Conservation (phyloP, 2,113 vertebrate species). For the Pelusios castaneus region DNA sequence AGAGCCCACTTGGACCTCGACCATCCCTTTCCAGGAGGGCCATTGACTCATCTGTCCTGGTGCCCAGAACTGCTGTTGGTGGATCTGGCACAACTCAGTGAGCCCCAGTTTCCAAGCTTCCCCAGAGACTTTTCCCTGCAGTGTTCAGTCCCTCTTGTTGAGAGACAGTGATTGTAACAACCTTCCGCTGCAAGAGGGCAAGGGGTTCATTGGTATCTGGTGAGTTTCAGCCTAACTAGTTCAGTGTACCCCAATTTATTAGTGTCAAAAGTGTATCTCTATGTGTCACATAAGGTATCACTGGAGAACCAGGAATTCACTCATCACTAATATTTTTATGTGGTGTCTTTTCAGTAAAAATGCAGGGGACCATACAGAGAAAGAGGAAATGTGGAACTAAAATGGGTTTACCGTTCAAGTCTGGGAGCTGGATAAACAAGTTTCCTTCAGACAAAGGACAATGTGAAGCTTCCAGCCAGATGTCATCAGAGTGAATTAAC, state of each 20-base stretch:
- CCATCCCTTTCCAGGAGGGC: too few species aligned
- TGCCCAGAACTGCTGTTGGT: too few species aligned
- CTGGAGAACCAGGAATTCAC: background rate
- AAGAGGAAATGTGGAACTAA: too few species aligned
- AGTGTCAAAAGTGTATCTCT: background rate
- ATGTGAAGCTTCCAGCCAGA: too few species aligned
- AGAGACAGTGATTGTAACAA: background rate
- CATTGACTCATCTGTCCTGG: too few species aligned
- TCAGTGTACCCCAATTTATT: background rate
- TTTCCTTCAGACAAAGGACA: too few species aligned
- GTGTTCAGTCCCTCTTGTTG: background rate
- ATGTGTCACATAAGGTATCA: background rate
- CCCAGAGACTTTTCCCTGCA: background rate
- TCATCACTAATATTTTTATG: background rate
- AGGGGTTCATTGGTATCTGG: background rate
- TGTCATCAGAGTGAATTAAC: too few species aligned
- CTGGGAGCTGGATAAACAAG: too few species aligned
- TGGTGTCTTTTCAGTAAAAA: background rate
- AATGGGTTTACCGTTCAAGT: too few species aligned
- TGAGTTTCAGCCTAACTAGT: background rate
- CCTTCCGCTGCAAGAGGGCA: background rate
- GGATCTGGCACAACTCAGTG: background rate
- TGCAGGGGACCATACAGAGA: background rate
- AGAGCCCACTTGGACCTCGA: too few species aligned
- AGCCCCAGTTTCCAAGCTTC: background rate